Conservation (phyloP, 2,888 invertebrate species). For the Meganola albula region DNA sequence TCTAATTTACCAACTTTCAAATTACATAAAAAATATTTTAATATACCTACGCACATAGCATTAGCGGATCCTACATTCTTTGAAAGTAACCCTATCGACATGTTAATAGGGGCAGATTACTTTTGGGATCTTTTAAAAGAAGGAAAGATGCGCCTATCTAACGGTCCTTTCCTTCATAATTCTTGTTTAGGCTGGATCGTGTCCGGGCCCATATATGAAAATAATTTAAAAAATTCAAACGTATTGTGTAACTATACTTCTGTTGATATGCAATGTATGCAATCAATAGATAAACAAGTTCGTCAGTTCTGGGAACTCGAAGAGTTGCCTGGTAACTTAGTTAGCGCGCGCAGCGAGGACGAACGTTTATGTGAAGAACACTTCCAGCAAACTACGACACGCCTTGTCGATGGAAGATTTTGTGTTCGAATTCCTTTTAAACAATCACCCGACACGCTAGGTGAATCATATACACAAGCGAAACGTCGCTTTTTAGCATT, state of each 20-base stretch:
- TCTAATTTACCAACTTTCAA: constrained; percentile 1
- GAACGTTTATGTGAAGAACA: background rate
- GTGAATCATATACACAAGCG: too few species aligned
- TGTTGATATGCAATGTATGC: too few species aligned
- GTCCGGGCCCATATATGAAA: background rate
- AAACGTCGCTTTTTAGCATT: too few species aligned
- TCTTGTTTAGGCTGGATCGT: background rate
- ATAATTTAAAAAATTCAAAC: background rate
- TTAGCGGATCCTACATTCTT: constrained; percentile 13
- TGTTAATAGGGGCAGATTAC: constrained; percentile 7
- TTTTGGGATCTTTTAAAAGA: constrained; percentile 15
- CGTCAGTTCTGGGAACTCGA: background rate
- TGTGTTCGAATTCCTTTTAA: background rate
- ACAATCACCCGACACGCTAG: too few species aligned
- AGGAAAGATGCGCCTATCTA: background rate
- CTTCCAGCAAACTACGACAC: background rate
- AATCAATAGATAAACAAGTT: background rate
- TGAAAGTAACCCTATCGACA: constrained; percentile 7
- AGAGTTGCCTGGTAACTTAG: background rate
- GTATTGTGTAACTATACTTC: too few species aligned
- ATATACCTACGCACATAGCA: constrained; percentile 9
- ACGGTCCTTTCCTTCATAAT: background rate
- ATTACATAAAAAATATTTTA: background rate
- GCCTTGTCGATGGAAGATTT: background rate
- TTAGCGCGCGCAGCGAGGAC: background rate